Evolutionary conservation across 2,888 invertebrate species (phyloP).

Genomic region (Polydrusus pterygomalis): DNA sequence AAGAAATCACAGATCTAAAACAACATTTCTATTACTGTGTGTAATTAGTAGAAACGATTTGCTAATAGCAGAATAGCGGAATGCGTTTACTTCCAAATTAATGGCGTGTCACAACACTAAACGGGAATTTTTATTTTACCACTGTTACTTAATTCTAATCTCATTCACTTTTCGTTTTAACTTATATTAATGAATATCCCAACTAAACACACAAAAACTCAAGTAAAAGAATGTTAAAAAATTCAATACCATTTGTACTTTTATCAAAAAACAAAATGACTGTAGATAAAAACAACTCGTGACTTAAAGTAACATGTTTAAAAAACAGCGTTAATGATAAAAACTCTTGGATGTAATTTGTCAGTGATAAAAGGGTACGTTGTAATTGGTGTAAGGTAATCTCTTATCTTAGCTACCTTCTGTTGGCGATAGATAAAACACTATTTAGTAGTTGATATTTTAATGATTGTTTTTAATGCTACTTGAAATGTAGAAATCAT

Average conservation of each 20-base stretch:
- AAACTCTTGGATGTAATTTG: slow-evolving; percentile 1
- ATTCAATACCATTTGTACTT: slow-evolving; percentile 10
- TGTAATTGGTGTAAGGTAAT: slow-evolving; percentile 2
- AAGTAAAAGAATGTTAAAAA: slow-evolving; percentile 4
- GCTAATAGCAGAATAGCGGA: no score
- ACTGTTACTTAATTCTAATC: not conserved
- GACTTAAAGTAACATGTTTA: not conserved
- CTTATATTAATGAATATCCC: not conserved
- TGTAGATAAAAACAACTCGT: not conserved
- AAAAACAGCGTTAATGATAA: slow-evolving; percentile 9
- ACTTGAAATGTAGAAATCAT: not conserved
- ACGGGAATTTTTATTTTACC: no score
- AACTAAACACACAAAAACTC: not conserved
- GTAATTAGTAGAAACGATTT: no score
- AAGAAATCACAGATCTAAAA: no score
- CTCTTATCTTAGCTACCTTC: not conserved
- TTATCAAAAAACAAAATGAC: slow-evolving; percentile 16
- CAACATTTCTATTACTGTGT: no score
- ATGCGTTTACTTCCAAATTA: no score
- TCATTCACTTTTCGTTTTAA: not conserved
- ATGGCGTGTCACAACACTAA: no score
- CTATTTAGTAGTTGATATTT: not conserved
- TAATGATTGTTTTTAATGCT: not conserved
- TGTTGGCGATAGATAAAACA: slow-evolving; percentile 1
- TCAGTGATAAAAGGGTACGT: slow-evolving; percentile 5